Evolutionary conservation across 2,797 vertebrate species (phyloP), one percentile per base, ranked within the genome.

Genomic region (Xenops minutus): DNA sequence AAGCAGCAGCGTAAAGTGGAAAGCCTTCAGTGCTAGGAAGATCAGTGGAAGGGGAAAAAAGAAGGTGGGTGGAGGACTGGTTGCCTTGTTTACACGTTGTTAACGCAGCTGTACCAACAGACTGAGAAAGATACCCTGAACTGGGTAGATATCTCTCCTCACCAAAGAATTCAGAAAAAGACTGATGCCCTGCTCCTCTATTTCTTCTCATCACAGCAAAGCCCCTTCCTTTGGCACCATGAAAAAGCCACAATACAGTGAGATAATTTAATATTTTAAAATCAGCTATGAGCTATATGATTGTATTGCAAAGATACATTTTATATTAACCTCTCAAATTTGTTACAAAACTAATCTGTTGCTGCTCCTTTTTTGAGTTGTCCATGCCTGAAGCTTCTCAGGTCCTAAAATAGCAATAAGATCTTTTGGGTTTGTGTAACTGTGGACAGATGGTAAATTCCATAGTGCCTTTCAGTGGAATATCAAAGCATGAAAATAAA

Each of bases 401-500:
- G 29, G 48, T 88, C 54, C 85, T 96, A 91, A 96, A 96, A 92
- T 39, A 92, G 76, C 82, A 79, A 95, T 90, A 82, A 96, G 78
- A 30, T 89, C 63, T 68, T 49, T 66, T 59, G 44, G 23, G 44
- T 85, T 92, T 87, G n/a, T 81, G 39, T 87, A 89, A 87, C 63
- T 73, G 17, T 80, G 59, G 73, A 64, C 51, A 89, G 55, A 81
- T 68, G 95, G 82, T 77, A 94, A 97, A 88, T 74, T 61, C 37
- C 30, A 14, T 37, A 51, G 30, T 80, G 88, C 27, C 62, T 85
- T 86, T 67, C 36, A 86, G 56, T 52, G 81, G 19, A 59, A 41
- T 63, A 77, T 76, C 66, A 81, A 91, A 93, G 51, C 36, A 78
- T 32, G 79, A 94, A 93, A 66, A 89, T 89, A 94, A 96, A 92